Evolutionary conservation across 2,113 vertebrate species (phyloP).

Genomic region (Rhea pennata): DNA sequence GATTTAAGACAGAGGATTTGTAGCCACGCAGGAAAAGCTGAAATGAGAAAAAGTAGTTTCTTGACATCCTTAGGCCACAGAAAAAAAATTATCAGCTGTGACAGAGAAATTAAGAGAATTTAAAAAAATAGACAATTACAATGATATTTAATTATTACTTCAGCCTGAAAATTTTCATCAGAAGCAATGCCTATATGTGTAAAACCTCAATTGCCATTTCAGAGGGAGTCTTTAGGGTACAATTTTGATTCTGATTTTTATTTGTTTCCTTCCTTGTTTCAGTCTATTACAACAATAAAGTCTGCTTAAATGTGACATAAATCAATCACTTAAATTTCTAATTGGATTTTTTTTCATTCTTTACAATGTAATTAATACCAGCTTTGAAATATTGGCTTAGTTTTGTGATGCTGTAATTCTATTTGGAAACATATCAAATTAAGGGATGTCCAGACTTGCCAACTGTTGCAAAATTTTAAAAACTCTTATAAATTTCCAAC

Average conservation of each 20-base stretch:
- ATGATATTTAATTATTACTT: not conserved
- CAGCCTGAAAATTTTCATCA: not conserved
- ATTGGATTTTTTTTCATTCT: not conserved
- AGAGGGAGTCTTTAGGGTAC: not conserved
- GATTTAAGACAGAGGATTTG: not conserved
- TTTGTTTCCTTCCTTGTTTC: not conserved
- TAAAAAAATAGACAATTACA: not conserved
- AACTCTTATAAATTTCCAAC: not conserved
- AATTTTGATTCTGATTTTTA: not conserved
- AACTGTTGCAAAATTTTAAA: not conserved
- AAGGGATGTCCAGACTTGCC: not conserved
- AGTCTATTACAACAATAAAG: not conserved
- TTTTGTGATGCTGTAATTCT: not conserved
- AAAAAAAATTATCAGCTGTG: not conserved
- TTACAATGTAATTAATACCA: not conserved
- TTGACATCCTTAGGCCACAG: not conserved
- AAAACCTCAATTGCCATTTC: not conserved
- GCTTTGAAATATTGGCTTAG: not conserved
- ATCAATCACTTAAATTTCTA: not conserved
- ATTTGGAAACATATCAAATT: not conserved
- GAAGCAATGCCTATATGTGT: rapidly evolving
- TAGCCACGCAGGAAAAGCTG: not conserved
- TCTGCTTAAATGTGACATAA: not conserved
- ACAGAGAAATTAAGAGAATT: not conserved
- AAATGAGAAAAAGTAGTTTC: not conserved